These are phyloP conservation scores for Stichodactyla mertensii DNA, from an alignment of 64 coral and sea anemone genomes.

Conservation along the genomic window DNA sequence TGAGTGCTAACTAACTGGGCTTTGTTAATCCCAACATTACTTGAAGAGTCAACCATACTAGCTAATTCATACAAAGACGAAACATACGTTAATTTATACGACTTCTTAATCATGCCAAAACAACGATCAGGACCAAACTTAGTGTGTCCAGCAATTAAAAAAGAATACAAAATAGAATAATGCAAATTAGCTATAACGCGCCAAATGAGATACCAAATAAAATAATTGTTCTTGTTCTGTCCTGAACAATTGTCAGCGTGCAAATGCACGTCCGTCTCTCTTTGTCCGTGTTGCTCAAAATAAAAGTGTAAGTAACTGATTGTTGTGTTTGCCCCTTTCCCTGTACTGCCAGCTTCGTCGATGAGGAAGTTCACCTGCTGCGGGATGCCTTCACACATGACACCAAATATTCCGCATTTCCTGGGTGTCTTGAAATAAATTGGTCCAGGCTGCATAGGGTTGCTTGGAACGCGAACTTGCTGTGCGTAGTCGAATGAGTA, in stretches of 20 bases:
- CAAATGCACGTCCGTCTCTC: constrained; percentile 34
- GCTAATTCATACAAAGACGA: constrained; percentile 46
- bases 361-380: constrained; percentile 45
- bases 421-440: constrained; percentile 57
- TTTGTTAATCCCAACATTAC: constrained; percentile 31
- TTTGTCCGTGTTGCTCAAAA: constrained; percentile 20
- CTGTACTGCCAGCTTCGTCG: neutral
- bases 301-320: constrained; percentile 36
- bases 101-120: constrained; percentile 47
- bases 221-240: constrained; percentile 48
- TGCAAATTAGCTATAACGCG: constrained; percentile 30
- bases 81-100: constrained; percentile 37
- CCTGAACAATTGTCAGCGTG: constrained; percentile 40
- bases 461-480: constrained; percentile 34
- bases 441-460: constrained; percentile 31
- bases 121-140: constrained; percentile 51
- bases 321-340: constrained; percentile 31
- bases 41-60: constrained; percentile 26
- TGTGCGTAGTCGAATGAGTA: constrained; percentile 31
- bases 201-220: constrained; percentile 42
- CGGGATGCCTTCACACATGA: constrained; percentile 25
- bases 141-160: constrained; percentile 51
- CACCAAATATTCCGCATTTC: constrained; percentile 37
- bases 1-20: constrained; percentile 36
- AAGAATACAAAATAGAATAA: constrained; percentile 37